A percentile compares a stretch with the other conserved stretches of the same genome.
These are phyloP conservation scores for Nomada hirtipes DNA, from an alignment of 2,888 invertebrate species.

Conservation along the genomic window DNA sequence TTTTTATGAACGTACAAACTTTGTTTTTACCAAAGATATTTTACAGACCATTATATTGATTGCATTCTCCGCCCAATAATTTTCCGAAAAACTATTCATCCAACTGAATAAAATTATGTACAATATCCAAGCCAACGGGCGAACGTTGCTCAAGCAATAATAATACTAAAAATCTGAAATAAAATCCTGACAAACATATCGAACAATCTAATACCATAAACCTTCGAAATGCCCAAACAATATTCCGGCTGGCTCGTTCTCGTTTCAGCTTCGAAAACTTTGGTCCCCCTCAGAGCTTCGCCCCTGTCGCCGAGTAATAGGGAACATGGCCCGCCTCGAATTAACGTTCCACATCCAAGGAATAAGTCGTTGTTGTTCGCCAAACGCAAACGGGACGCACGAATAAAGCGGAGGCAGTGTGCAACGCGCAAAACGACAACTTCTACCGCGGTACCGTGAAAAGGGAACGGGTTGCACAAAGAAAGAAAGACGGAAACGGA, in stretches of 20 bases:
- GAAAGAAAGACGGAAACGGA: not conserved
- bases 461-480: constrained; percentile 17
- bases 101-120: too few species aligned
- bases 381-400: constrained; percentile 9
- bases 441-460: constrained; percentile 10
- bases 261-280: not conserved
- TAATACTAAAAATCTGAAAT: too few species aligned
- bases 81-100: too few species aligned
- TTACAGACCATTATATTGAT: too few species aligned
- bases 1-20: too few species aligned
- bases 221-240: not conserved
- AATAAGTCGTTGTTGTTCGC: constrained; percentile 23
- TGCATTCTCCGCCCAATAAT: too few species aligned
- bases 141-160: too few species aligned
- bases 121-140: too few species aligned
- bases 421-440: constrained; percentile 35
- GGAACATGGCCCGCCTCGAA: constrained; percentile 12
- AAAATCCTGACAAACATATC: too few species aligned
- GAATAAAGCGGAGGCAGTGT: not conserved
- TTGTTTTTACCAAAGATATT: too few species aligned
- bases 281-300: not conserved
- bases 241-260: constrained; percentile 27
- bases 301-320: not conserved
- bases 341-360: constrained; percentile 23
- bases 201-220: not conserved